These are phyloP conservation scores for Oceanites oceanicus DNA, from an alignment of 2,113 vertebrate species.

Conservation along the genomic window DNA sequence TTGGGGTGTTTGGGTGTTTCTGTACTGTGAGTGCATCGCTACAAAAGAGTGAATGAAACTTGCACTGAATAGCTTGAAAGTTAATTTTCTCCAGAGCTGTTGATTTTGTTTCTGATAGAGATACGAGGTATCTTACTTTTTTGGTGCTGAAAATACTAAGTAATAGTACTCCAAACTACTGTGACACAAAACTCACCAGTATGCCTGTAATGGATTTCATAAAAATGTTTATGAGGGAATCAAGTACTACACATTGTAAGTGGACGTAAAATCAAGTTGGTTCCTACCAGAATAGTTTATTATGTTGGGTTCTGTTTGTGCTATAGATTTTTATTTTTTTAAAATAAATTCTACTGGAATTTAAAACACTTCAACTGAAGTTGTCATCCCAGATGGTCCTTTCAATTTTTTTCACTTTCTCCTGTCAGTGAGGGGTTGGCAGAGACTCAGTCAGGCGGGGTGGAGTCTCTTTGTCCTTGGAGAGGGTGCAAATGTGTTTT, in stretches of 20 bases:
- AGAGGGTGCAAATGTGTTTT: not conserved
- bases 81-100: not conserved
- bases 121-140: too few species aligned
- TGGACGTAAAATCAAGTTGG: not conserved
- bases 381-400: not conserved
- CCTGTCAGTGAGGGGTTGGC: rapidly evolving
- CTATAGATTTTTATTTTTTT: not conserved
- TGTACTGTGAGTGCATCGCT: rapidly evolving
- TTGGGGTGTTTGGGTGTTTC: not conserved
- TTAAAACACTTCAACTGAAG: not conserved
- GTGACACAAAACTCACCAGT: not conserved
- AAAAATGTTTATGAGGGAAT: not conserved
- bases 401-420: not conserved
- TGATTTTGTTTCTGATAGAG: not conserved
- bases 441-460: not conserved
- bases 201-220: not conserved
- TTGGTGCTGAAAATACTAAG: not conserved
- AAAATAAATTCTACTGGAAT: not conserved
- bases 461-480: not conserved
- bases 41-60: not conserved
- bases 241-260: not conserved
- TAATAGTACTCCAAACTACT: not conserved
- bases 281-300: not conserved
- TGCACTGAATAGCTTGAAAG: not conserved
- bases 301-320: not conserved